phyloP scores from a whole-genome alignment of 1,140 invertebrate species.

The Cotesia glomerata region DNA sequence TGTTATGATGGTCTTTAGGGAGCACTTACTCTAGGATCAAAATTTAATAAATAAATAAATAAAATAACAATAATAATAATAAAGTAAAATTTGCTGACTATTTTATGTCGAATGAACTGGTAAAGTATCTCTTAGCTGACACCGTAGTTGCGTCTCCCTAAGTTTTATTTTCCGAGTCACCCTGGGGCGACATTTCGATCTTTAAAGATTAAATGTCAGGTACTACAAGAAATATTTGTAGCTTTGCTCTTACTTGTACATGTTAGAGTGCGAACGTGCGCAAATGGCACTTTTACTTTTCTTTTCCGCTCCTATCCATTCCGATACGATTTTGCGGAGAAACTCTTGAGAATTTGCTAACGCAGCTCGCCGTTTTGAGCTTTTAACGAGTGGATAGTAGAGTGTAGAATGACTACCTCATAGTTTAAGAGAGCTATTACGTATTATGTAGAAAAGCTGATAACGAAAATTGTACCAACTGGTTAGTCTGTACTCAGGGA shows the following conservation, averaged over 20 bases:
- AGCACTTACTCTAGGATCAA: too few relatives aligned
- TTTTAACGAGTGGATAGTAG: not conserved
- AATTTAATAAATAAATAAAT: too few relatives aligned
- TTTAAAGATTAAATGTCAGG: conserved; percentile 12
- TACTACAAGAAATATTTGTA: not conserved
- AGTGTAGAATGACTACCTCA: too few relatives aligned
- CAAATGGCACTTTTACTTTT: conserved; percentile 17
- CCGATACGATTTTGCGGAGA: not conserved
- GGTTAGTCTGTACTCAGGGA: too few relatives aligned
- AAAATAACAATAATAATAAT: too few relatives aligned
- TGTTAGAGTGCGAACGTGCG: not conserved
- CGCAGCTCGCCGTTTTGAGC: not conserved
- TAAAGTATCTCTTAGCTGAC: not conserved
- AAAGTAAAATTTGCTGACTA: conserved; percentile 45
- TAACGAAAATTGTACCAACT: too few relatives aligned
- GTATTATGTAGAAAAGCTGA: too few relatives aligned
- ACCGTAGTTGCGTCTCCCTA: not conserved
- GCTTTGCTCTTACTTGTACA: too few relatives aligned
- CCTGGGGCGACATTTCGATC: conserved; percentile 21
- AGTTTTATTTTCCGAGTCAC: not conserved
- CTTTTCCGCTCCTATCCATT: not conserved
- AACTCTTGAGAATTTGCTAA: conserved; percentile 11
- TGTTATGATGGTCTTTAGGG: too few relatives aligned
- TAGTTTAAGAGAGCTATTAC: too few relatives aligned
- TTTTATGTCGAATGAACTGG: conserved; percentile 39